Percentiles rank a stretch among this genome's conserved stretches.
Conservation (phyloP, 1,140 invertebrate species). For the Rhynchophorus ferrugineus region DNA sequence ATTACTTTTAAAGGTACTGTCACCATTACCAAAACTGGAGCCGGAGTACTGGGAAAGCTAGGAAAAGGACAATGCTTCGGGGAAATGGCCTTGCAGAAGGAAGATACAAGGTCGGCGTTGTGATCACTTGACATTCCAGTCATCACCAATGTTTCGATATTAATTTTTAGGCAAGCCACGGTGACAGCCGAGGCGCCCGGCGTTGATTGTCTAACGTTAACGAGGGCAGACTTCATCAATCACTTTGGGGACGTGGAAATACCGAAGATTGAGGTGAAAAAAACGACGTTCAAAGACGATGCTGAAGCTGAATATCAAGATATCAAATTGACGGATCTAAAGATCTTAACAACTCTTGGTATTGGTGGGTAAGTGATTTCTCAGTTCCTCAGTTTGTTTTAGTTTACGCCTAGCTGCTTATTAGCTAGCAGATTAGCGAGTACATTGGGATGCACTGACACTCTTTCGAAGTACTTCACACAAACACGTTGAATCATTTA, state of each 20-base stretch:
- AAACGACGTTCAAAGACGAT: constrained; percentile 25
- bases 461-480: too few species aligned
- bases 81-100: constrained; percentile 69
- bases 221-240: constrained; percentile 54
- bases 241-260: constrained; percentile 37
- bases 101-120: constrained; percentile 62
- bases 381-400: neutral
- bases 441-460: too few species aligned
- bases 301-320: constrained; percentile 51
- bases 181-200: constrained; percentile 80
- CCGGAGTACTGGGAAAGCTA: constrained; percentile 53
- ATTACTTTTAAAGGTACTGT: constrained; percentile 61
- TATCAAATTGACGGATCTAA: constrained; percentile 69
- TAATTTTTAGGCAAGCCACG: constrained; percentile 64
- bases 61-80: constrained; percentile 70
- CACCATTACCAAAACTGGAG: constrained; percentile 59
- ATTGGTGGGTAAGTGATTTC: constrained; percentile 59
- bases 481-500: too few species aligned
- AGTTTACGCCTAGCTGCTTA: neutral
- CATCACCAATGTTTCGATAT: too few species aligned
- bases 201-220: constrained; percentile 84
- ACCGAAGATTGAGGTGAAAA: constrained; percentile 30
- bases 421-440: too few species aligned
- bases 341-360: constrained; percentile 77
- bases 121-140: too few species aligned